These are phyloP conservation scores for Sebastes iracundus DNA, from an alignment of 2,797 vertebrate species.

Conservation along the genomic window DNA sequence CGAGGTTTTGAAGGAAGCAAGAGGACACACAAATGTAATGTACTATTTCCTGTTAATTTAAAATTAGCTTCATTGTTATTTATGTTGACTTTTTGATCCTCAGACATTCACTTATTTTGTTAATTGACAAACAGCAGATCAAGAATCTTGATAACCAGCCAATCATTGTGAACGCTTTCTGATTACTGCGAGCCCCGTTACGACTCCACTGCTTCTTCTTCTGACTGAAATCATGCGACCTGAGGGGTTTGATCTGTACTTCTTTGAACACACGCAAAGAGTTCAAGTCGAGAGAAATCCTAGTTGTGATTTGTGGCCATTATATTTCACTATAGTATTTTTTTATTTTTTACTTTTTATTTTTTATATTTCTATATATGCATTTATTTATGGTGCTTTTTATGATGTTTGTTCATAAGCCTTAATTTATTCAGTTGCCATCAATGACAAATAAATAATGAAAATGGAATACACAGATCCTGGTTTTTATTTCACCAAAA, in stretches of 20 bases:
- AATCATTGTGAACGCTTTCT: conserved; percentile 39
- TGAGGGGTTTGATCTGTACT: conserved; percentile 37
- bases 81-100: neutral
- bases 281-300: conserved; percentile 57
- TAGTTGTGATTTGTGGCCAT: conserved; percentile 77
- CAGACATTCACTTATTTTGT: neutral
- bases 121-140: conserved; percentile 14
- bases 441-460: conserved; percentile 83
- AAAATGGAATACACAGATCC: conserved; percentile 59
- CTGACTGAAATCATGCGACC: conserved; percentile 26
- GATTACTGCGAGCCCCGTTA: conserved; percentile 11
- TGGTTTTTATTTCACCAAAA: conserved; percentile 13
- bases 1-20: neutral
- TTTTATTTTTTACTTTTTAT: conserved; percentile 80
- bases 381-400: conserved; percentile 89
- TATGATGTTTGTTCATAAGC: conserved; percentile 88
- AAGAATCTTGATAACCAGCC: conserved; percentile 42
- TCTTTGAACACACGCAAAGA: conserved; percentile 48
- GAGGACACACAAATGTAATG: neutral
- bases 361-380: conserved; percentile 85
- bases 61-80: neutral
- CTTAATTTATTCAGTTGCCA: conserved; percentile 89
- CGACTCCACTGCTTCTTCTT: conserved; percentile 38
- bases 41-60: conserved; percentile 7
- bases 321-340: conserved; percentile 81